Evolutionary conservation across 37 sponge, comb jelly and placozoan species (phyloP).

Genomic region (Eunapius fragilis): DNA sequence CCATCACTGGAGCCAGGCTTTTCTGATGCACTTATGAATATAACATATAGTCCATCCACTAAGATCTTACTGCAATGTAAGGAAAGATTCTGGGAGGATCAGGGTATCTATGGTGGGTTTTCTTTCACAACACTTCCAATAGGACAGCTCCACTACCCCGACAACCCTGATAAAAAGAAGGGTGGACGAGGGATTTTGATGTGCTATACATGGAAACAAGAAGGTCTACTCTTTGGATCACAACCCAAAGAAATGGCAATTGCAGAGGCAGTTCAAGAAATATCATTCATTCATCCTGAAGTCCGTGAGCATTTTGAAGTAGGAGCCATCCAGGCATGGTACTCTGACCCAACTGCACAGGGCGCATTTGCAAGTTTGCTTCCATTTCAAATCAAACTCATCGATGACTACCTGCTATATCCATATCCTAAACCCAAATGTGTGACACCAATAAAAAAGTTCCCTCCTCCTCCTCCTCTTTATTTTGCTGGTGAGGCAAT

Average conservation of each 20-base stretch:
- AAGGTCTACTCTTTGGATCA: conserved; percentile 43
- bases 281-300: conserved; percentile 44
- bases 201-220: conserved; percentile 49
- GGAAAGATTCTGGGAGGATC: conserved; percentile 40
- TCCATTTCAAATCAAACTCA: conserved; percentile 4
- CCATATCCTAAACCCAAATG: conserved; percentile 18
- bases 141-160: conserved; percentile 53
- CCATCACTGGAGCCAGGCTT: conserved; percentile 1
- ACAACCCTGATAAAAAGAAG: conserved; percentile 6
- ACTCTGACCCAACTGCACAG: conserved; percentile 31
- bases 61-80: conserved; percentile 52
- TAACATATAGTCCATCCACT: conserved; percentile 41
- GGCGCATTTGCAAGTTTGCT: conserved; percentile 37
- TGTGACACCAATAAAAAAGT: background rate
- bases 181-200: conserved; percentile 47
- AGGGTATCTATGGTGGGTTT: conserved; percentile 45
- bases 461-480: conserved; percentile 1
- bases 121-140: conserved; percentile 33
- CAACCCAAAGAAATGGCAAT: conserved; percentile 23
- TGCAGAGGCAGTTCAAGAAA: conserved; percentile 23
- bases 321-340: conserved; percentile 50
- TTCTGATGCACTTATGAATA: conserved; percentile 17
- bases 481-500: conserved; percentile 58
- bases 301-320: conserved; percentile 39
- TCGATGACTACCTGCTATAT: conserved; percentile 4